phyloP scores from a whole-genome alignment of 2,888 invertebrate genomes.

The Euclidia mi region DNA sequence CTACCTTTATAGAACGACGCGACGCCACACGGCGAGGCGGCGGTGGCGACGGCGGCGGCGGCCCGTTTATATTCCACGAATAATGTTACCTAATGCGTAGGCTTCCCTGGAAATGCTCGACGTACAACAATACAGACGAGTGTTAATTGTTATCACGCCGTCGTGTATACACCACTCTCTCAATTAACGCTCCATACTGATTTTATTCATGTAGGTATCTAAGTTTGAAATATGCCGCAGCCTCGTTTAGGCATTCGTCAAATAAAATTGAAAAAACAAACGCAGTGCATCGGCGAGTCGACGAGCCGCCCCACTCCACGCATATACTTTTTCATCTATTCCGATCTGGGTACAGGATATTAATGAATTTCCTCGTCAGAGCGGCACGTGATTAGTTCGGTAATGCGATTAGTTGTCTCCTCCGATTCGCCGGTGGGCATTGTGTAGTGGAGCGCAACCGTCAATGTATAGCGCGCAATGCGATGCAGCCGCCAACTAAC shows the following conservation, averaged over 20 bases:
- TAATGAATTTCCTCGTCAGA: conserved; percentile 92
- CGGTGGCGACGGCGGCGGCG: neutral
- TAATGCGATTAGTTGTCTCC: conserved; percentile 90
- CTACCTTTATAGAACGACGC: neutral
- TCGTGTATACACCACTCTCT: conserved; percentile 12
- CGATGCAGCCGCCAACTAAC: conserved; percentile 11
- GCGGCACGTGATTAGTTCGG: conserved; percentile 91
- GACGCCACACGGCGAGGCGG: neutral
- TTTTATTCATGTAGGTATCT: conserved; percentile 11
- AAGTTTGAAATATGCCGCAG: conserved; percentile 47
- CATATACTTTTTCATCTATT: conserved; percentile 74
- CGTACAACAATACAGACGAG: conserved; percentile 16
- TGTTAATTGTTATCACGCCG: conserved; percentile 11
- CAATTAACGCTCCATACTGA: conserved; percentile 1
- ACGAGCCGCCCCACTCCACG: neutral
- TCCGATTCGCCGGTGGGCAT: conserved; percentile 61
- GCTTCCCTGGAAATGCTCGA: conserved; percentile 4
- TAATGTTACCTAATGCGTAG: neutral
- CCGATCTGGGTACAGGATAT: conserved; percentile 89
- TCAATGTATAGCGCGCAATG: conserved; percentile 42
- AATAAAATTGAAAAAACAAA: conserved; percentile 37
- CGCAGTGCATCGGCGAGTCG: neutral
- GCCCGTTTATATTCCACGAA: conserved; percentile 15
- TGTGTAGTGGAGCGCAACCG: conserved; percentile 58
- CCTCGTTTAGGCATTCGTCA: conserved; percentile 55